Conservation (phyloP, 1,140 invertebrate species). For the Tenebrio molitor region DNA sequence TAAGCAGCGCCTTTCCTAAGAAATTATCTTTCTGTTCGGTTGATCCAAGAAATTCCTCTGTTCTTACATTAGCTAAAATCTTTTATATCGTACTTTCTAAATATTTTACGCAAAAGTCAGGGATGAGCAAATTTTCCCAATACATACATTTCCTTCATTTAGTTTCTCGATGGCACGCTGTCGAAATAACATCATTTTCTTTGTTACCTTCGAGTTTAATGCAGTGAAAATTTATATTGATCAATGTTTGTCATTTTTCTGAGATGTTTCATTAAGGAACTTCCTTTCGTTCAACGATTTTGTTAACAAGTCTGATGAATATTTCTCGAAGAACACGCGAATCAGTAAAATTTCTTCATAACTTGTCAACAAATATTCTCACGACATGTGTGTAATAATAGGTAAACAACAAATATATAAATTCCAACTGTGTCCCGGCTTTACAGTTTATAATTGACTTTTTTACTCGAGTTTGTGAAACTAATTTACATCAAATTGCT, state of each 20-base stretch:
- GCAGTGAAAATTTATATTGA: slow-evolving; percentile 20
- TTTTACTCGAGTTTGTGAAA: slow-evolving; percentile 19
- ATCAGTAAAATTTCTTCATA: background rate
- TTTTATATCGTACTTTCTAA: background rate
- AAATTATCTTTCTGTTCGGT: slow-evolving; percentile 22
- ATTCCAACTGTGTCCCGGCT: slow-evolving; percentile 6
- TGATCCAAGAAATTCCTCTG: slow-evolving; percentile 20
- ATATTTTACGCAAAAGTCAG: slow-evolving; percentile 16
- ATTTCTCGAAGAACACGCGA: background rate
- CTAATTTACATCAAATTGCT: slow-evolving; percentile 40
- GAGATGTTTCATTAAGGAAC: slow-evolving; percentile 22
- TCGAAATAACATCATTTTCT: slow-evolving; percentile 22
- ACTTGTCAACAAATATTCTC: background rate
- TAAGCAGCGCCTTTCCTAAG: slow-evolving; percentile 24
- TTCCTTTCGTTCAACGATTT: background rate
- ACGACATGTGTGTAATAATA: background rate
- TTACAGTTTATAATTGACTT: slow-evolving; percentile 29
- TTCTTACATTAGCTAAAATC: background rate
- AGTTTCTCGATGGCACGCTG: slow-evolving; percentile 2
- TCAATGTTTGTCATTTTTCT: slow-evolving; percentile 27
- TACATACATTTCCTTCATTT: slow-evolving; percentile 15
- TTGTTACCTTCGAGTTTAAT: slow-evolving; percentile 28
- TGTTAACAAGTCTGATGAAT: background rate
- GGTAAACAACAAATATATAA: slow-evolving; percentile 3
- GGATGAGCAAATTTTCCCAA: background rate